Base-by-base conservation (phyloP, 2,888 invertebrate genomes). In the Hofmannophila pseudospretella region DNA sequence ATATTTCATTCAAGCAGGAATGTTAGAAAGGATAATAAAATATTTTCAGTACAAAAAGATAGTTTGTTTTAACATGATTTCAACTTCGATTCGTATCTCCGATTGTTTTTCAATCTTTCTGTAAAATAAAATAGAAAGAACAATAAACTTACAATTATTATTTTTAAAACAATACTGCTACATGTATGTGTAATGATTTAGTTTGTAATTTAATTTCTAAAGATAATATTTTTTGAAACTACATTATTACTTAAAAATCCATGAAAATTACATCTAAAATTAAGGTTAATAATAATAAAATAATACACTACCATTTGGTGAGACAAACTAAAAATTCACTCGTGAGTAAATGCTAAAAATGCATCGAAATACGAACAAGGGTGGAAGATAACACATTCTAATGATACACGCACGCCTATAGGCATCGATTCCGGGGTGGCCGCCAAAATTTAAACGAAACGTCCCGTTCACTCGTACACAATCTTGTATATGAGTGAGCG, bases 1-100 rank as follows among this genome's bases (percentile, higher is more conserved):
- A 32, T 16, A 32, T 16, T 31, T 7, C 20, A 39, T n/a, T n/a
- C n/a, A n/a, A n/a, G 37, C 29, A 48, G 69, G 68, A 67, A 69
- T 69, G 67, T 65, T 37, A 42, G 25, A 36, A 30, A 25, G n/a
- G 7, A 4, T 5, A 11, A 27, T 1, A 27, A 4, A 27, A 10
- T 2, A 27, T 4, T 11, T 11, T 27, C 11, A 23, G 11, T 11
- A 11, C 11, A 27, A 11, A 27, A 26, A 22, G 22, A 25, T 7
- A 10, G 28, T 38, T 36, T 32, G 4, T 14, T 11, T 27, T 9
- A 22, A 28, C 30, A 39, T 34, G 35, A 40, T 38, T 28, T 20
- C 19, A 16, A 39, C 40, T 42, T 41, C 41, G 33, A 34, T 41
- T 36, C 35, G 34, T 29, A 13, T 44, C 43, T 38, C 28, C 39